Percentiles rank a stretch among this genome's conserved stretches.
These are phyloP conservation scores for Leucophenga varia DNA, from an alignment of 1,140 invertebrate species.

Conservation along the genomic window DNA sequence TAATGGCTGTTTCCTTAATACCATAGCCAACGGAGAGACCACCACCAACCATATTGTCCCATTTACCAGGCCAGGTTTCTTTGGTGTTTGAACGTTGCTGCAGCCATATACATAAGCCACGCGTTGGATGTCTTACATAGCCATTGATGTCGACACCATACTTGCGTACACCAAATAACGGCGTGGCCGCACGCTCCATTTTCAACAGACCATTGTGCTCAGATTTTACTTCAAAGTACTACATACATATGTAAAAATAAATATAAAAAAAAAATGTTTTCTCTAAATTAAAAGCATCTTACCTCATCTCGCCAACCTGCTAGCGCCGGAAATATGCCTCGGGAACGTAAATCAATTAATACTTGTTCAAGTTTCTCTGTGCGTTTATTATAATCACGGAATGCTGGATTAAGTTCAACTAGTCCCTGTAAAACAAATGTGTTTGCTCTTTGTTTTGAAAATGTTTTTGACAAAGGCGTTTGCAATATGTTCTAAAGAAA, in stretches of 20 bases:
- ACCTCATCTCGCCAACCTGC: constrained; percentile 91
- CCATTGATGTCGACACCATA: constrained; percentile 95
- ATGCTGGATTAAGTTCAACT: constrained; percentile 81
- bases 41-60: constrained; percentile 94
- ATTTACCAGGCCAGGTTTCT: constrained; percentile 92
- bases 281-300: constrained; percentile 15
- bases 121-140: constrained; percentile 79
- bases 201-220: constrained; percentile 72
- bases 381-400: constrained; percentile 78
- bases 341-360: constrained; percentile 69
- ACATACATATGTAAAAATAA: constrained; percentile 34
- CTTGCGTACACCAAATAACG: constrained; percentile 89
- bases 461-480: no score
- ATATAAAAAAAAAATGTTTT: not conserved
- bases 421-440: constrained; percentile 31
- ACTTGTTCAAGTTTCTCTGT: constrained; percentile 78
- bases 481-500: no score
- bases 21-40: constrained; percentile 85
- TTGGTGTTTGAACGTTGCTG: constrained; percentile 87
- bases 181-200: constrained; percentile 89
- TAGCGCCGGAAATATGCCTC: constrained; percentile 66
- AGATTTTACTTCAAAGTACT: constrained; percentile 82
- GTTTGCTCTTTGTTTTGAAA: no score
- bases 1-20: constrained; percentile 84
- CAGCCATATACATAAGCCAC: constrained; percentile 89